Conservation (phyloP, 1,140 invertebrate species). For the Aphelenchoides besseyi region DNA sequence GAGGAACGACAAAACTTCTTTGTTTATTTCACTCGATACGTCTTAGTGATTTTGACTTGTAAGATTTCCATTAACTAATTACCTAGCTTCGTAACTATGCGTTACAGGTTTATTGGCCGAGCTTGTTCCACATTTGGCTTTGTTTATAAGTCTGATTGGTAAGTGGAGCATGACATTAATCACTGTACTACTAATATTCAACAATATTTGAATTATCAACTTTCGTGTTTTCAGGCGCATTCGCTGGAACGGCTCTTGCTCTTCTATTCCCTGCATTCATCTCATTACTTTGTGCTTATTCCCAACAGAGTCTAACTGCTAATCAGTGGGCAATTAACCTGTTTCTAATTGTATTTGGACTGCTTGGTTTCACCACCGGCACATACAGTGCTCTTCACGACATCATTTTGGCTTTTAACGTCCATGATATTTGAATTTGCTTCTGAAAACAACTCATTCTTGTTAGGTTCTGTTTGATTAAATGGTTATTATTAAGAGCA, state of each 20-base stretch:
- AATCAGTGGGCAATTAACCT: constrained; percentile 28
- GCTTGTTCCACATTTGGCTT: constrained; percentile 50
- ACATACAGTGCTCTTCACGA: constrained; percentile 48
- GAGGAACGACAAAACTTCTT: constrained; percentile 33
- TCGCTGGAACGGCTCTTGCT: constrained; percentile 54
- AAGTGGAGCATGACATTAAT: not conserved
- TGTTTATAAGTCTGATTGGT: constrained; percentile 61
- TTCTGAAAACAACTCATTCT: not conserved
- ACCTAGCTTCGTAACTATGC: no score
- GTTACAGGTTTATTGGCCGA: constrained; percentile 46
- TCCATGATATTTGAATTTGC: constrained; percentile 3
- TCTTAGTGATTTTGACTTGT: constrained; percentile 47
- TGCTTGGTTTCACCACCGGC: constrained; percentile 48
- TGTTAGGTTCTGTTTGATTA: constrained; percentile 16
- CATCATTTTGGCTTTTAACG: constrained; percentile 36
- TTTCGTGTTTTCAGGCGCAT: constrained; percentile 39
- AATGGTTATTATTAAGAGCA: not conserved
- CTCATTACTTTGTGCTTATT: constrained; percentile 41
- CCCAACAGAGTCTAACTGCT: constrained; percentile 20
- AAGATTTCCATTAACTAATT: constrained; percentile 24
- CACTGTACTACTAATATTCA: not conserved
- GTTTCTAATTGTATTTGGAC: constrained; percentile 26
- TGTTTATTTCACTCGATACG: constrained; percentile 43
- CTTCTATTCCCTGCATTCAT: constrained; percentile 59
- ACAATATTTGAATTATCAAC: not conserved